Conservation (phyloP, 2,888 invertebrate species). For the Neelides folsomi region DNA sequence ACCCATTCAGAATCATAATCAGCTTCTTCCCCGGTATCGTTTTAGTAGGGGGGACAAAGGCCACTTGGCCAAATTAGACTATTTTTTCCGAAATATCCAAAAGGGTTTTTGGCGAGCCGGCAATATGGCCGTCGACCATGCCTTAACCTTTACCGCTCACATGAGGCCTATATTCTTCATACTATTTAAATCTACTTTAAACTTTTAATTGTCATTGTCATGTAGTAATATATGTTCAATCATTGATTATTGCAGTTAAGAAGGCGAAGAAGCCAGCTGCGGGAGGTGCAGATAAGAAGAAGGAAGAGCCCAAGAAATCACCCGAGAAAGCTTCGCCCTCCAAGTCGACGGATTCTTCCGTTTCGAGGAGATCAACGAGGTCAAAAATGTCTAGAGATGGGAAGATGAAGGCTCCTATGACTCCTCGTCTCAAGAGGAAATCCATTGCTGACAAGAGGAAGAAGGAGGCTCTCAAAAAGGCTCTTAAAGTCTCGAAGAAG, state of each 20-base stretch:
- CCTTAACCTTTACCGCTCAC: too few species aligned
- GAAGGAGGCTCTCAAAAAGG: slow-evolving; percentile 52
- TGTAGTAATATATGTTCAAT: too few species aligned
- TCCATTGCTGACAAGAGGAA: slow-evolving; percentile 23
- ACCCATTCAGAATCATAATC: too few species aligned
- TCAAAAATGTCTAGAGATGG: slow-evolving; percentile 40
- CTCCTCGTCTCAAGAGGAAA: slow-evolving; percentile 29
- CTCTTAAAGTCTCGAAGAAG: slow-evolving; percentile 73
- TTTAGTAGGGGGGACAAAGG: too few species aligned
- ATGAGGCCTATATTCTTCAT: too few species aligned
- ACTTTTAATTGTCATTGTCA: too few species aligned
- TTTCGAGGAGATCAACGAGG: slow-evolving; percentile 5
- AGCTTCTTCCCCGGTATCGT: too few species aligned
- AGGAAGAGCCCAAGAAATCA: slow-evolving; percentile 27
- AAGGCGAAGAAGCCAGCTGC: slow-evolving; percentile 38
- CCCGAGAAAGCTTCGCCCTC: slow-evolving; percentile 40
- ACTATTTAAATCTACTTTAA: too few species aligned
- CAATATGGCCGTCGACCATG: too few species aligned
- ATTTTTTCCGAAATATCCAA: too few species aligned
- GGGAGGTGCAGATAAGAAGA: slow-evolving; percentile 9
- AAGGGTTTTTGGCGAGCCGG: too few species aligned
- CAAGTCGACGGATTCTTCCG: slow-evolving; percentile 40
- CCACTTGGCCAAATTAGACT: too few species aligned
- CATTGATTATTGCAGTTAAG: slow-evolving; percentile 34
- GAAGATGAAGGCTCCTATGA: slow-evolving; percentile 32